These are phyloP conservation scores for Sepiola atlantica DNA, from an alignment of 2,888 invertebrate species.

Conservation along the genomic window DNA sequence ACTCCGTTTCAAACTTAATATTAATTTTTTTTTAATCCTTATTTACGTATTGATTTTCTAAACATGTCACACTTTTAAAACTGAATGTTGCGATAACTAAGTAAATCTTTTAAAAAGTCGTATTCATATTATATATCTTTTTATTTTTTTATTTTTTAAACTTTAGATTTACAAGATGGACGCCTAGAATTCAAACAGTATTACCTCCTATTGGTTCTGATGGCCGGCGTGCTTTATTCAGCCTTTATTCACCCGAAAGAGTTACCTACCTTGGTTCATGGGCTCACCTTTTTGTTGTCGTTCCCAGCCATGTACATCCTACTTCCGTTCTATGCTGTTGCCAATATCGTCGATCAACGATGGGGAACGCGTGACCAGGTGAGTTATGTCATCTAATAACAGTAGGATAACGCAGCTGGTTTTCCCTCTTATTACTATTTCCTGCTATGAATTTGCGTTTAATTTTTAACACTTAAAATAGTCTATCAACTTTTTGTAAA, in stretches of 20 bases:
- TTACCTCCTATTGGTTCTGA: constrained; percentile 57
- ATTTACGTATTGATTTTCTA: too few relatives aligned
- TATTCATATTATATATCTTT: neutral
- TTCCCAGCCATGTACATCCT: constrained; percentile 63
- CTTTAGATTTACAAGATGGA: constrained; percentile 55
- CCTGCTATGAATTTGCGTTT: too few relatives aligned
- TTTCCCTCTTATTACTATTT: too few relatives aligned
- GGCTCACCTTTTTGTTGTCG: constrained; percentile 57
- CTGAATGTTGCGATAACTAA: too few relatives aligned
- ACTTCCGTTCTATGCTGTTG: constrained; percentile 59
- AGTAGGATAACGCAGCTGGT: too few relatives aligned
- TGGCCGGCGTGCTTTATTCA: constrained; percentile 57
- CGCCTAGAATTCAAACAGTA: constrained; percentile 58
- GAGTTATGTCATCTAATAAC: too few relatives aligned
- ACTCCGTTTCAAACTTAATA: too few relatives aligned
- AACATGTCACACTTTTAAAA: too few relatives aligned
- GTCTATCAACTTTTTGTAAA: too few relatives aligned
- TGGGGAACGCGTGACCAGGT: constrained; percentile 62
- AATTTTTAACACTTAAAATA: too few relatives aligned
- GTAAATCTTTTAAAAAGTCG: too few relatives aligned
- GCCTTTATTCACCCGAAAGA: constrained; percentile 58
- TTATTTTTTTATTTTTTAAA: neutral
- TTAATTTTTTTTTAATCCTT: too few relatives aligned
- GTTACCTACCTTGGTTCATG: constrained; percentile 56
- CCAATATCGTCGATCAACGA: constrained; percentile 62